A percentile compares a stretch with the other conserved stretches of the same genome.
phyloP scores from a whole-genome alignment of 2,113 vertebrate genomes.

The Centropristis striata region DNA sequence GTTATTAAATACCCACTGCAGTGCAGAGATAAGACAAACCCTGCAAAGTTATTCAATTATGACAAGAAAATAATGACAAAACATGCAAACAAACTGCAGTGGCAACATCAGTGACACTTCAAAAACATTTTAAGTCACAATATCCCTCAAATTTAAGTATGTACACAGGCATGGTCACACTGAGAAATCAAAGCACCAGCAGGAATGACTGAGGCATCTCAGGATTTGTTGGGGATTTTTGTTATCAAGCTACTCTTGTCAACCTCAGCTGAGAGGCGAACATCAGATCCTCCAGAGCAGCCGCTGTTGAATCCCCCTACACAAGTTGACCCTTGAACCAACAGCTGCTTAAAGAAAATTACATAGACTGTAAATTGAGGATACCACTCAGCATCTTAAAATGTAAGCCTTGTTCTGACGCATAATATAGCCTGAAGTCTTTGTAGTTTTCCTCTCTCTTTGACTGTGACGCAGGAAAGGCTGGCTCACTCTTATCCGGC shows the following conservation, averaged over 20 bases:
- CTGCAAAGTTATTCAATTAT: not conserved
- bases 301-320: conserved; percentile 35
- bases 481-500: not conserved
- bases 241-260: conserved; percentile 12
- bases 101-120: not conserved
- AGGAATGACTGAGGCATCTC: conserved; percentile 17
- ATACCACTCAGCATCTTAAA: conserved; percentile 25
- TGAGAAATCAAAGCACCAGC: not conserved
- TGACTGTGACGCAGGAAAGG: conserved; percentile 13
- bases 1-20: not conserved
- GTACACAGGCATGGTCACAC: conserved; percentile 6
- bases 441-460: not conserved
- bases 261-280: conserved; percentile 18
- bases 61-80: not conserved
- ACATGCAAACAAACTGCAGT: not conserved
- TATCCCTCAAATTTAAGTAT: not conserved
- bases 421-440: not conserved
- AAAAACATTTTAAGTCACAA: not conserved
- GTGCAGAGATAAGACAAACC: not conserved
- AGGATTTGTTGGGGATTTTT: conserved; percentile 36
- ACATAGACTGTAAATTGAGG: conserved; percentile 21
- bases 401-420: conserved; percentile 23
- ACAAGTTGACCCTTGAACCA: conserved; percentile 34
- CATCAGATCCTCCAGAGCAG: conserved; percentile 33
- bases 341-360: conserved; percentile 49